Conservation (phyloP, 2,797 vertebrate genomes). For the Tangara arthus region DNA sequence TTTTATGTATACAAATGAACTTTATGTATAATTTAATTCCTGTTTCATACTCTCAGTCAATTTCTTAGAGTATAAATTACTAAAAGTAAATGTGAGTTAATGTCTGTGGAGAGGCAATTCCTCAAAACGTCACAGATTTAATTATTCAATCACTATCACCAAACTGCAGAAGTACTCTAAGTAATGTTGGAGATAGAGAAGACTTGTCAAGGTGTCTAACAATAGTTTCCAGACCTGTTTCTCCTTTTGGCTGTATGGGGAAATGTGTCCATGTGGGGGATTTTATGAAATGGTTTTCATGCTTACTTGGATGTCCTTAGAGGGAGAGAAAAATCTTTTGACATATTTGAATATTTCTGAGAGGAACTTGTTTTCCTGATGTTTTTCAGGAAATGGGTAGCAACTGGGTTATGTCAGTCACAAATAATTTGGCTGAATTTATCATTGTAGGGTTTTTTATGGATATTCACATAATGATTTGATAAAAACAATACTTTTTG, state of each 20-base stretch:
- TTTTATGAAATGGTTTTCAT: background rate
- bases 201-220: background rate
- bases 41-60: background rate
- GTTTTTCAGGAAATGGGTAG: background rate
- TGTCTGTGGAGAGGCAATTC: background rate
- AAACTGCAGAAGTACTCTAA: background rate
- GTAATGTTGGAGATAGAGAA: background rate
- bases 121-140: background rate
- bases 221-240: slow-evolving; percentile 4
- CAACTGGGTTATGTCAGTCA: background rate
- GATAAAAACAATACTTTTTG: background rate
- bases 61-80: background rate
- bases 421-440: background rate
- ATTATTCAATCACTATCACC: background rate
- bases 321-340: background rate
- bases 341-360: background rate
- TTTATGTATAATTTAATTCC: background rate
- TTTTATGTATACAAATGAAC: background rate
- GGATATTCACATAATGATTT: background rate
- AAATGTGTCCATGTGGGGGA: background rate
- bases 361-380: background rate
- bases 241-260: background rate
- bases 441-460: background rate
- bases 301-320: background rate
- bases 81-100: background rate